Evolutionary conservation across 2,888 invertebrate genomes (phyloP).

Genomic region (Belgica antarctica): DNA sequence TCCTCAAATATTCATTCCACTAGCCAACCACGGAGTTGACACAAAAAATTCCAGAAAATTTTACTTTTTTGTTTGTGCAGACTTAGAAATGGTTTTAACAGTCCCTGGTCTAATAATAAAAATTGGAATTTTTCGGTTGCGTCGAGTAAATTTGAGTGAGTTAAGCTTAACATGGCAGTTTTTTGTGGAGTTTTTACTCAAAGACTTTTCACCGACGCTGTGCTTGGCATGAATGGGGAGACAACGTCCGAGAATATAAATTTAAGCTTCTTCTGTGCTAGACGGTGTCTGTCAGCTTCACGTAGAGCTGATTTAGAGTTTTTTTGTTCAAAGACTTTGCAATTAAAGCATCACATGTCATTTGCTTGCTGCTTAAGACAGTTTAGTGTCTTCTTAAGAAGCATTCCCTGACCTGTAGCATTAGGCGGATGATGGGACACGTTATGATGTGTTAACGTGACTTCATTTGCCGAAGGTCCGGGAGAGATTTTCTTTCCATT

Average conservation of each 20-base stretch:
- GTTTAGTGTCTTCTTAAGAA: too few relatives aligned
- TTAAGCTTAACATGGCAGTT: conserved; percentile 18
- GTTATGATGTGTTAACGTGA: conserved; percentile 2
- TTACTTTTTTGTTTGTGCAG: not conserved
- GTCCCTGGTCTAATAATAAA: not conserved
- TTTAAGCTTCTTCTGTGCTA: not conserved
- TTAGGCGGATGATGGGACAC: not conserved
- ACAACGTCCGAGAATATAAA: too few relatives aligned
- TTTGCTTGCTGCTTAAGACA: too few relatives aligned
- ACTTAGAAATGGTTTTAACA: not conserved
- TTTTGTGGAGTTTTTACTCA: too few relatives aligned
- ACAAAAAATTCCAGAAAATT: not conserved
- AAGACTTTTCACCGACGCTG: too few relatives aligned
- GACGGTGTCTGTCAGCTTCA: too few relatives aligned
- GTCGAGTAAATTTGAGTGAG: conserved; percentile 15
- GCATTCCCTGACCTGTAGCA: not conserved
- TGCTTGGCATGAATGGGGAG: too few relatives aligned
- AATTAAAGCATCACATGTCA: too few relatives aligned
- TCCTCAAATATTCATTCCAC: not conserved
- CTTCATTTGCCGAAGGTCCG: not conserved
- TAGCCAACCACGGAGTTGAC: not conserved
- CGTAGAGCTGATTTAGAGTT: too few relatives aligned
- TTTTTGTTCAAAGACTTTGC: too few relatives aligned
- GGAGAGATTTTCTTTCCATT: not conserved
- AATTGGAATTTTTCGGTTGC: not conserved